Evolutionary conservation across 2,888 invertebrate species (phyloP), one percentile per base, ranked within the genome.

Genomic region (Pristionchus fissidentatus): DNA sequence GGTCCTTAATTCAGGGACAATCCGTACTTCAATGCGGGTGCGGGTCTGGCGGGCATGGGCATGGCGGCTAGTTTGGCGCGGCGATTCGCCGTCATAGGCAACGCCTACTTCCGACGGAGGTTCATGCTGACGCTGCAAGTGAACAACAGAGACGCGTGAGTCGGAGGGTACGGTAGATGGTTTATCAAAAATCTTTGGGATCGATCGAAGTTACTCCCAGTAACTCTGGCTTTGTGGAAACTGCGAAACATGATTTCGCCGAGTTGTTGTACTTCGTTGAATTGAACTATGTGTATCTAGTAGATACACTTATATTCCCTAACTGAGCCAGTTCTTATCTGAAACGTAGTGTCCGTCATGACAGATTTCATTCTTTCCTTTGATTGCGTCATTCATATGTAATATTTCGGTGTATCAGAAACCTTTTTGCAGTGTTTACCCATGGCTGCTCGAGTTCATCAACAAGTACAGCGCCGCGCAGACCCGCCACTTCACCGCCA

Each of bases 391-490:
- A n/a, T n/a, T n/a, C n/a, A n/a, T n/a, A n/a, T n/a, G 13, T 15
- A 26, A n/a, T 62, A 62, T 62, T 62, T 49, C 32, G 10, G 22
- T 43, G 32, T 43, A n/a, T 22, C 84, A 75, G n/a, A 15, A 49
- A 49, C 19, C 13, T 73, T 41, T 3, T 83, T 89, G 79, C 73
- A 91, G 91, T 0, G 86, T 90, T 0, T 92, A 92, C 80, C 89
- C 90, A 10, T 92, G 92, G 90, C 86, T 92, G 13, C 85, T 92
- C 49, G 90, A 91, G 81, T 91, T 89, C 83, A 90, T 92, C 84
- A 92, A 91, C 84, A 86, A 87, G 80, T 83, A 87, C 77, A 90
- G 90, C 82, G 85, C 86, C 10, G 84, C 85, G 5, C 89, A 89
- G 62, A 89, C 91, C 0, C 82, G 89, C 29, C 86, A 86, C 60